Percentiles rank a stretch among this genome's conserved stretches.
Evolutionary conservation across 2,113 vertebrate species (phyloP).

Genomic region (Grammomys dolichurus): DNA sequence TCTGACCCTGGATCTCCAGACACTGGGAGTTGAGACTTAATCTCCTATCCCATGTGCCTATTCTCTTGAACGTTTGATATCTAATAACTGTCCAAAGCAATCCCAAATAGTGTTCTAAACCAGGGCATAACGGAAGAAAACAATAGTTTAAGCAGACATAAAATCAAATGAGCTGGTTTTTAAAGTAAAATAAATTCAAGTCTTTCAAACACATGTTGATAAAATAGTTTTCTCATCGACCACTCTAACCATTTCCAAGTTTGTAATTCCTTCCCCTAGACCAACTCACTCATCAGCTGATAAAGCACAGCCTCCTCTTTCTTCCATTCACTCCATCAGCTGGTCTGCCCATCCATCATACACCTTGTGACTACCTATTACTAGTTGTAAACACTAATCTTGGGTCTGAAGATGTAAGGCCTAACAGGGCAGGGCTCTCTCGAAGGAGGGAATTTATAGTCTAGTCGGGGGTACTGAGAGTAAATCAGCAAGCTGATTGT

Average conservation of each 20-base stretch:
- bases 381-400: not conserved
- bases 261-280: not conserved
- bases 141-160: not conserved
- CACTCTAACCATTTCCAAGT: not conserved
- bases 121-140: not conserved
- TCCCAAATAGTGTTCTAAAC: not conserved
- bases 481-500: conserved; percentile 15
- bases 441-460: conserved; percentile 17
- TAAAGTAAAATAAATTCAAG: conserved; percentile 11
- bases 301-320: not conserved
- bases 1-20: too few species aligned
- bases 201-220: not conserved
- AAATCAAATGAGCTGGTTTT: conserved; percentile 5
- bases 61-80: not conserved
- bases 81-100: not conserved
- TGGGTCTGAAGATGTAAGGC: not conserved
- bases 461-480: not conserved
- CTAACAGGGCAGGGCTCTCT: not conserved
- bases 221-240: not conserved
- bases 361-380: not conserved
- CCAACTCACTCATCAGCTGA: not conserved
- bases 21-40: too few species aligned
- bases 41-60: not conserved
- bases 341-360: not conserved
- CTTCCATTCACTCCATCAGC: not conserved